Evolutionary conservation across 2,797 vertebrate species (phyloP), one percentile per base, ranked within the genome.

Genomic region (Enteromius argenteus): DNA sequence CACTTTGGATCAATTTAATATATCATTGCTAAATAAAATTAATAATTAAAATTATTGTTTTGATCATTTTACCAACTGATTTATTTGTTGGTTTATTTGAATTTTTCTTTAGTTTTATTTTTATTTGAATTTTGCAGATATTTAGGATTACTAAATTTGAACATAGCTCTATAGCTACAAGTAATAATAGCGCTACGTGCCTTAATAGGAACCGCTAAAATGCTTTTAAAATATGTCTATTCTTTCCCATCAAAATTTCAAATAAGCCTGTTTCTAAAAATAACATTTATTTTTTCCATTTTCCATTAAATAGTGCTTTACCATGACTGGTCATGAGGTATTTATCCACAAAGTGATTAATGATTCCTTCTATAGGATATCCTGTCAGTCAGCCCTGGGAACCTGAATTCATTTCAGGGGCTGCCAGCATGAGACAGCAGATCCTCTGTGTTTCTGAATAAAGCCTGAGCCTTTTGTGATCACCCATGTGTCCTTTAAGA

Each of bases 381-480:
- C 77, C 66, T 82, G 53, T 68, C 80, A 80, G 17, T 60, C 74
- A 72, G 75, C 30, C 75, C 76, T 87, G 85, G 85, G 83, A 87
- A 86, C 49, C 42, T 79, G 56, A 72, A 60, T 67, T 86, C 4
- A 56, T 79, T 73, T 15, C 10, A 53, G 53, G 23, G 21, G 39
- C 17, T 1, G 37, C 53, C 75, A 56, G 80, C 76, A 83, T 85
- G 85, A 85, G 80, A 75, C 81, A 67, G 76, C 84, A 86, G 66
- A 81, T 81, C 44, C 69, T 83, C 80, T 46, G 66, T 68, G 39
- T 72, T 39, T 84, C 82, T 71, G 86, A 87, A 90, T 84, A 86
- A 84, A 86, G 77, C 79, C 79, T 72, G 32, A 60, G 23, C 42
- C 78, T 56, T 79, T 84, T 81, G 73, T 81, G 79, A 49, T 80